phyloP scores from a whole-genome alignment of 2,797 vertebrate genomes.

The Enteromius viviparus region DNA sequence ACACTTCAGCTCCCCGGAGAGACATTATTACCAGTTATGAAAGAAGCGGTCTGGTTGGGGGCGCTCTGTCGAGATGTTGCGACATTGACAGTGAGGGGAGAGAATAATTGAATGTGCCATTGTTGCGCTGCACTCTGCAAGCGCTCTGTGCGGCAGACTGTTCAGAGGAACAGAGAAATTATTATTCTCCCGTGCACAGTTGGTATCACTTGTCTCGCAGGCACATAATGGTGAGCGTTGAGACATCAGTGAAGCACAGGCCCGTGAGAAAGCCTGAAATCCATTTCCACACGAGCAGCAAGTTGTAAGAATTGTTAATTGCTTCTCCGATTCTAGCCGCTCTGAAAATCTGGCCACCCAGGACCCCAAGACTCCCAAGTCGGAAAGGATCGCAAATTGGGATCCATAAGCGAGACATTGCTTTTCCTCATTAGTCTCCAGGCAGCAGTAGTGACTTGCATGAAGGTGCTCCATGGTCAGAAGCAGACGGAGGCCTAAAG shows the following conservation, averaged over 20 bases:
- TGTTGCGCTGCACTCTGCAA: conserved; percentile 18
- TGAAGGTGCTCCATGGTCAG: conserved; percentile 63
- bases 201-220: conserved; percentile 58
- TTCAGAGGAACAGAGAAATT: conserved; percentile 48
- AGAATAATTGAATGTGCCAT: conserved; percentile 55
- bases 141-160: background rate
- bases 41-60: conserved; percentile 39
- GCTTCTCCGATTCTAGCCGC: conserved; percentile 56
- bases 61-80: conserved; percentile 34
- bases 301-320: conserved; percentile 72
- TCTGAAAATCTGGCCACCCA: conserved; percentile 68
- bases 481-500: conserved; percentile 62
- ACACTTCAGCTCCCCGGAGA: conserved; percentile 42
- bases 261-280: conserved; percentile 55
- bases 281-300: conserved; percentile 64
- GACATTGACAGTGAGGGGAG: conserved; percentile 43
- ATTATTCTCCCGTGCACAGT: conserved; percentile 40
- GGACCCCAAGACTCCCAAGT: conserved; percentile 61
- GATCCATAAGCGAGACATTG: conserved; percentile 62
- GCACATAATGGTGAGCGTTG: conserved; percentile 56
- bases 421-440: conserved; percentile 69
- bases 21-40: conserved; percentile 52
- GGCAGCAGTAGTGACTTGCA: conserved; percentile 57
- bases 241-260: conserved; percentile 46
- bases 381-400: conserved; percentile 59